These are phyloP conservation scores for Chaetodon trifascialis DNA, from an alignment of 2,113 vertebrate genomes.

Conservation along the genomic window DNA sequence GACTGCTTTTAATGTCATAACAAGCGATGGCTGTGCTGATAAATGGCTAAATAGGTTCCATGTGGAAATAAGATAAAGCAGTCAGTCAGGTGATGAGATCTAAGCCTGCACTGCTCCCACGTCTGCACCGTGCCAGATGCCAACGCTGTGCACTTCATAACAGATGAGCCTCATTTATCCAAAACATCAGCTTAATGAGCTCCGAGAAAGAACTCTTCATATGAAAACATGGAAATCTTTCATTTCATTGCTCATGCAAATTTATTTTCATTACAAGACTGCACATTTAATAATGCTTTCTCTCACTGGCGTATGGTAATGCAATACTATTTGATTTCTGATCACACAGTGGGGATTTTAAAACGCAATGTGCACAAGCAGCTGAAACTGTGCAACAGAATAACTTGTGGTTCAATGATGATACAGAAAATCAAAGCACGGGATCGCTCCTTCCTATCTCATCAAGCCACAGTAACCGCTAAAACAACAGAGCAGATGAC, in stretches of 20 bases:
- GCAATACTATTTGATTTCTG: background rate
- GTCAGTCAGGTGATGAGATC: slow-evolving; percentile 53
- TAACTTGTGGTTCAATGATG: background rate
- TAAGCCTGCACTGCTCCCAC: slow-evolving; percentile 13
- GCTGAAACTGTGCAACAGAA: background rate
- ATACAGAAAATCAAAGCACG: background rate
- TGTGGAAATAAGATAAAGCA: slow-evolving; percentile 58
- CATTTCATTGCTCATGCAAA: background rate
- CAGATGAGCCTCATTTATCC: slow-evolving; percentile 28
- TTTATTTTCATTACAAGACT: background rate
- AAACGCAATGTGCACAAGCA: background rate
- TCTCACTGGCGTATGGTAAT: background rate
- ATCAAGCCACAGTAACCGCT: background rate
- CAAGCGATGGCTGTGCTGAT: slow-evolving; percentile 51
- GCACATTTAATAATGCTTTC: background rate
- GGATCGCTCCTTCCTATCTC: background rate
- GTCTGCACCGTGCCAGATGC: slow-evolving; percentile 49
- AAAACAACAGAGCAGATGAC: background rate
- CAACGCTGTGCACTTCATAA: slow-evolving; percentile 21
- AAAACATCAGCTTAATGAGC: slow-evolving; percentile 25
- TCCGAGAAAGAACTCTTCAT: background rate
- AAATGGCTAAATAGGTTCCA: slow-evolving; percentile 55
- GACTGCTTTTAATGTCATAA: slow-evolving; percentile 48
- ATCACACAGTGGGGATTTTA: background rate
- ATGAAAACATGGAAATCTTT: slow-evolving; percentile 16